phyloP scores from a whole-genome alignment of 2,113 vertebrate species.

The Ciconia maguari region DNA sequence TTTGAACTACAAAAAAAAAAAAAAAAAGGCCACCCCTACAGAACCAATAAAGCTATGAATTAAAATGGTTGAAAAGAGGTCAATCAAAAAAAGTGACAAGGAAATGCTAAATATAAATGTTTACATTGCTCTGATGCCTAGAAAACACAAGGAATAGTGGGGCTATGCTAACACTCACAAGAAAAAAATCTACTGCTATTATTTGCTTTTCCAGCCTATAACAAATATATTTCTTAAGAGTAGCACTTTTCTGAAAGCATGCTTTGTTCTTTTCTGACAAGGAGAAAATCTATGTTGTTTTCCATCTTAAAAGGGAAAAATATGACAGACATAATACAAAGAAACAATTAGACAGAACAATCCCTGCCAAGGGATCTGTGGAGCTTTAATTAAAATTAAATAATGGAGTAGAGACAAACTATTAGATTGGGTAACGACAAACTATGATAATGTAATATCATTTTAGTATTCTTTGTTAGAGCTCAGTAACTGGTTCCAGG shows the following conservation, averaged over 20 bases:
- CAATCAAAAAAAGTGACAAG: not conserved
- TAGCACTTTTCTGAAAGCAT: not conserved
- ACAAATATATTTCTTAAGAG: not conserved
- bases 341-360: not conserved
- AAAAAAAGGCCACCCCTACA: not conserved
- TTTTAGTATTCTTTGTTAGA: not conserved
- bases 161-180: not conserved
- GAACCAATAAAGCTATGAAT: not conserved
- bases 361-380: not conserved
- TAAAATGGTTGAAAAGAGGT: not conserved
- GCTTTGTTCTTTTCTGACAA: not conserved
- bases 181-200: not conserved
- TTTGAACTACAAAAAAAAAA: not conserved
- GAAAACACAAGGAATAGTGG: not conserved
- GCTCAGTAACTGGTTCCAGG: not conserved
- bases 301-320: not conserved
- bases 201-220: not conserved
- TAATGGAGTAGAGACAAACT: not conserved
- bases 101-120: not conserved
- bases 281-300: not conserved
- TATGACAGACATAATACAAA: not conserved
- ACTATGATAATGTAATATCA: not conserved
- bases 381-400: not conserved
- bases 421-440: not conserved
- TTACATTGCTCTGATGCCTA: not conserved